phyloP scores from a whole-genome alignment of 23 tunicate genomes.

The Ciona savignyi region DNA sequence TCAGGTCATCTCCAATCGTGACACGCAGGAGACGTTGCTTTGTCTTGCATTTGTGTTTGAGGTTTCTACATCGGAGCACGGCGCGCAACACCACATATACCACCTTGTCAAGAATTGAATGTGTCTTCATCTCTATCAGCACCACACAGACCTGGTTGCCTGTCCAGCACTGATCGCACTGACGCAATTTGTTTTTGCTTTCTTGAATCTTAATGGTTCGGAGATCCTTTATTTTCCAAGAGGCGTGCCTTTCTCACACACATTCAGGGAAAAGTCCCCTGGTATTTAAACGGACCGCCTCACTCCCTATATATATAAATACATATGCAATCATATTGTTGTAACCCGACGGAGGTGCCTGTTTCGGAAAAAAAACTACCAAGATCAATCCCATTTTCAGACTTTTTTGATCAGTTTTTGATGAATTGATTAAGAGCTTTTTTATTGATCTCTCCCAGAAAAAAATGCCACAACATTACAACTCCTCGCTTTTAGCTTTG shows the following conservation, averaged over 20 bases:
- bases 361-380: background rate
- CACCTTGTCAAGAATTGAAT: conserved; percentile 75
- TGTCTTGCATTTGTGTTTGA: conserved; percentile 91
- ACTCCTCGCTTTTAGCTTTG: too few relatives aligned
- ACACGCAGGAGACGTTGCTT: conserved; percentile 76
- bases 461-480: too few relatives aligned
- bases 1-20: conserved; percentile 73
- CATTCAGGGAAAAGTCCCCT: background rate
- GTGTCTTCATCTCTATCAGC: conserved; percentile 1
- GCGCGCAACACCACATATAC: conserved; percentile 93
- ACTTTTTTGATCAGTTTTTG: too few relatives aligned
- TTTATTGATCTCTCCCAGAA: too few relatives aligned
- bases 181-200: background rate
- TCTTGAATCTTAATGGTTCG: too few relatives aligned
- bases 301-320: background rate
- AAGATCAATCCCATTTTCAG: background rate
- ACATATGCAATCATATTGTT: conserved; percentile 20
- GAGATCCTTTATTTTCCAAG: background rate
- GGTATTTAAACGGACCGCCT: background rate
- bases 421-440: too few relatives aligned
- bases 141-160: background rate
- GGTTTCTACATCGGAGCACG: conserved; percentile 91
- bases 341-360: conserved; percentile 11
- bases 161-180: background rate
- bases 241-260: background rate